Base-by-base conservation (phyloP, 2,888 invertebrate species). In the Globia sparganii region DNA sequence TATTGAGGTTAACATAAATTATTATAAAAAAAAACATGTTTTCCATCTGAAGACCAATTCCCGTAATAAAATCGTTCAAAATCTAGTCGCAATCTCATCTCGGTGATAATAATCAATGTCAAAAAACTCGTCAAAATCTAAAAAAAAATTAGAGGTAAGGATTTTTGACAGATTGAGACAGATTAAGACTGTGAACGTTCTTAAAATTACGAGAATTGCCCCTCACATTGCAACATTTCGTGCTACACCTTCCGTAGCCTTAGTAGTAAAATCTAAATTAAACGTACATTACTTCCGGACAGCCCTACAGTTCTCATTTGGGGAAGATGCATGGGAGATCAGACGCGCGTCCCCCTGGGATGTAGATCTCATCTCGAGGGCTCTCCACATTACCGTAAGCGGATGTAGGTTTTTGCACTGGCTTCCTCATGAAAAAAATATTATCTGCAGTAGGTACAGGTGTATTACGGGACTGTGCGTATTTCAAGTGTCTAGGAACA, bases 341-440 rank as follows among this genome's bases (percentile, higher is more conserved):
- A 89, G 88, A 86, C 88, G 89, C 84, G 70, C 71, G 75, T 92
- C 93, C 91, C 93, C 78, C 59, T 72, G 92, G 87, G 94, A 90
- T 79, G 72, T 71, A 77, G 81, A 77, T 72, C 88, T 86, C 88
- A 89, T 91, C 92, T 92, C 90, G 77, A 93, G 92, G 88, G 91
- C 87, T 86, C 87, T 87, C 84, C 85, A 89, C 87, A 88, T 89
- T 90, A 88, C 86, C 86, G 78, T 86, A 85, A 90, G 90, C 91
- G 94, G 93, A 94, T 93, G 91, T 88, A 82, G 88, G 87, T 90
- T 91, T 93, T 91, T 91, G 88, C 85, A 82, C 78, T 76, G 76
- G 71, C 81, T 82, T 86, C 87, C 83, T 76, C 77, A 69, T 11
- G 46, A 75, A 72, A 75, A 56, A 73, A 82, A 78, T 73, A 75